phyloP scores from a whole-genome alignment of 92 coral and sea anemone species.

The Phymanthus crucifer region DNA sequence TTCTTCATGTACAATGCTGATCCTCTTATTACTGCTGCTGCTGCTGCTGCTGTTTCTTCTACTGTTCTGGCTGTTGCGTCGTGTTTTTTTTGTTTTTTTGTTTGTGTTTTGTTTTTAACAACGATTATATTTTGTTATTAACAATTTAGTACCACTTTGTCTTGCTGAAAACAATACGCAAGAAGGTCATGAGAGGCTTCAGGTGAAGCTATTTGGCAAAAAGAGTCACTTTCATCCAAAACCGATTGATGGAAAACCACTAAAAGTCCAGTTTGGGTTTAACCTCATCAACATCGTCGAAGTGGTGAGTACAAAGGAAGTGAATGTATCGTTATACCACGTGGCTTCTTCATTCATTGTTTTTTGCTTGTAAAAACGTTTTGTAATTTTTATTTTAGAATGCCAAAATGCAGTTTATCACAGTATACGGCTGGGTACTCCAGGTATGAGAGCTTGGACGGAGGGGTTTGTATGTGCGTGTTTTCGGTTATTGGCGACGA shows the following conservation, averaged over 20 bases:
- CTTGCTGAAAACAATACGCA: neutral
- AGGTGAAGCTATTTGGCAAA: neutral
- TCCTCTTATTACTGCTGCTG: too few species aligned
- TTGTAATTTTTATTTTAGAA: slow-evolving; percentile 51
- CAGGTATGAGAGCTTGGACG: slow-evolving; percentile 64
- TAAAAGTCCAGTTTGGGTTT: slow-evolving; percentile 59
- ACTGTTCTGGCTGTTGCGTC: neutral
- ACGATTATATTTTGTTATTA: neutral
- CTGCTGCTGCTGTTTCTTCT: too few species aligned
- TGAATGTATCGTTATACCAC: neutral
- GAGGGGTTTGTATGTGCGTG: neutral
- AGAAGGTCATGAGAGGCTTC: neutral
- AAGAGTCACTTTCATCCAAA: neutral
- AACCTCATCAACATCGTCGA: slow-evolving; percentile 83
- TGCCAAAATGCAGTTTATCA: slow-evolving; percentile 79
- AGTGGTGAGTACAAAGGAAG: slow-evolving; percentile 59
- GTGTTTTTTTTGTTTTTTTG: too few species aligned
- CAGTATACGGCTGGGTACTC: slow-evolving; percentile 74
- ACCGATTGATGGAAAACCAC: neutral
- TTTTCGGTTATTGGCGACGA: neutral
- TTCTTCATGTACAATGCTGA: too few species aligned
- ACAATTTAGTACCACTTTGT: neutral
- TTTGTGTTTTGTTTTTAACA: too few species aligned
- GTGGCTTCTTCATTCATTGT: neutral
- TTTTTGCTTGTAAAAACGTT: neutral